Percentiles rank a stretch among this genome's conserved stretches.
phyloP scores from a whole-genome alignment of 1,140 invertebrate genomes.

The Adelges cooleyi region DNA sequence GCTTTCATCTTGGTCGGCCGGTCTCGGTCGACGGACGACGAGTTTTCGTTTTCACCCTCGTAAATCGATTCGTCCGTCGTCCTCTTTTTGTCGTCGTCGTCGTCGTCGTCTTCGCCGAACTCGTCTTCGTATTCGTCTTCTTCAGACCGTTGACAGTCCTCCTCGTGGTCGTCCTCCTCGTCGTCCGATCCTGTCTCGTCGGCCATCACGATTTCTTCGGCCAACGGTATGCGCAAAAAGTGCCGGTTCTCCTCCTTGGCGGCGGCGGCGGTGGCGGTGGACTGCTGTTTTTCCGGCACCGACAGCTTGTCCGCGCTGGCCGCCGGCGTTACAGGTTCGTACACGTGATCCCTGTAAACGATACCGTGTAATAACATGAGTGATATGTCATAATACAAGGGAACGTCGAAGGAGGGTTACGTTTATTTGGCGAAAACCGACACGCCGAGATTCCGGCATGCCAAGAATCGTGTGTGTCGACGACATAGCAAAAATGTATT shows the following conservation, averaged over 20 bases:
- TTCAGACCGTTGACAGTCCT: constrained; percentile 7
- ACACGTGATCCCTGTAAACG: constrained; percentile 66
- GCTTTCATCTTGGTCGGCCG: neutral
- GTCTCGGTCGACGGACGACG: neutral
- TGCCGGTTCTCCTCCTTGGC: constrained; percentile 26
- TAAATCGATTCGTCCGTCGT: constrained; percentile 36
- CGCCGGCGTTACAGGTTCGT: constrained; percentile 55
- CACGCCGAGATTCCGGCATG: constrained; percentile 5
- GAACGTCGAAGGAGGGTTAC: constrained; percentile 9
- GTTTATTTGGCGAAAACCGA: constrained; percentile 21
- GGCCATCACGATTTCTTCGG: constrained; percentile 29
- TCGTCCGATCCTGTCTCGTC: constrained; percentile 29
- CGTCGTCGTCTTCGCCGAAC: neutral
- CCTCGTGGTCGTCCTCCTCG: constrained; percentile 27
- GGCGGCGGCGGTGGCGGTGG: constrained; percentile 13
- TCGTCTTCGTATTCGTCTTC: constrained; percentile 1
- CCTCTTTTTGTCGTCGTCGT: constrained; percentile 35
- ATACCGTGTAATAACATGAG: neutral
- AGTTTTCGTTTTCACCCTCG: constrained; percentile 17
- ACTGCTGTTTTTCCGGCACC: constrained; percentile 30
- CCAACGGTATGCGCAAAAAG: constrained; percentile 22
- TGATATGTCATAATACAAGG: no score
- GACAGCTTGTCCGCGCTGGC: constrained; percentile 24
- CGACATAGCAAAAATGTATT: constrained; percentile 22
- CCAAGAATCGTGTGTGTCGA: constrained; percentile 10